Base-by-base conservation (phyloP, 2,797 vertebrate species). In the Melanotaenia boesemani region DNA sequence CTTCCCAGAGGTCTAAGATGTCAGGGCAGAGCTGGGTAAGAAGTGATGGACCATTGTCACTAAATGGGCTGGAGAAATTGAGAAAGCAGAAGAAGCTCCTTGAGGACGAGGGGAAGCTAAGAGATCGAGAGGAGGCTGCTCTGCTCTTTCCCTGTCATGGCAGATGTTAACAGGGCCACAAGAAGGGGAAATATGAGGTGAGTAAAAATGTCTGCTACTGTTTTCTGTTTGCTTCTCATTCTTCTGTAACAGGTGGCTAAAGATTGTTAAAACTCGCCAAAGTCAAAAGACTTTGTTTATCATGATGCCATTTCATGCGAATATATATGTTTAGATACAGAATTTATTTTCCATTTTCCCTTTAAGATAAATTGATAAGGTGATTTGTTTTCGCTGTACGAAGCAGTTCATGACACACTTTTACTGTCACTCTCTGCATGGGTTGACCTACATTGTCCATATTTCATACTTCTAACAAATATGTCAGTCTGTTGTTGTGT, bases 1-100 rank as follows among this genome's bases (percentile, higher is more conserved):
- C 79, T 90, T 94, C 92, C 77, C 90, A 91, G 85, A 86, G 93
- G 94, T 94, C 89, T 95, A 94, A 92, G 77, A 92, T 95, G 79
- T 94, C 94, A 92, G 83, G 69, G 76, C 67, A 72, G 77, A 76
- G 62, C 65, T n/a, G 48, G 62, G 78, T 72, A 63, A 44, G 72
- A 44, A 60, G 67, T 44, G 61, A 72, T 61, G 60, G 78, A 37
- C 74, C 81, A 88, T 94, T 94, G 85, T 94, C 64, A 15, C 18
- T 28, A 1, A 48, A 48, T 83, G 37, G 76, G 74, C 83, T 63
- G 80, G 76, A 71, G 69, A 83, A 76, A 61, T 52, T 44, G 70
- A 75, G 75, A 67, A 77, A 41, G 37, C 24, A 50, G 57, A 66
- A 39, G 70, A 76, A 41, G 39, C 34, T 39, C 63, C 44, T 55